Base-by-base conservation (phyloP, 2,888 invertebrate genomes). In the Oasisia sp. region DNA sequence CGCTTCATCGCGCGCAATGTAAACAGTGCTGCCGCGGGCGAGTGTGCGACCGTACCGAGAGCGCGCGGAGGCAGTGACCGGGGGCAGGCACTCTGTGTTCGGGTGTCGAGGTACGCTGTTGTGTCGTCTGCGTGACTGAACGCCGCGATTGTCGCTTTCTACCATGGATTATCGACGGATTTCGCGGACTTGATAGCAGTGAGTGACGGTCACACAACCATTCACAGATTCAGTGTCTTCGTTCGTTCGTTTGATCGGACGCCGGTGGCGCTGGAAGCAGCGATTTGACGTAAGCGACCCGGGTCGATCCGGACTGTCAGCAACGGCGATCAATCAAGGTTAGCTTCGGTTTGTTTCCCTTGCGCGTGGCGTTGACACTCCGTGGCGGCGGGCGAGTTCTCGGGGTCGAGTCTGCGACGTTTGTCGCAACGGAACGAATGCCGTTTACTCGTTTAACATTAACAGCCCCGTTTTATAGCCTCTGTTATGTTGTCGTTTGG, bases 271-370 rank as follows among this genome's bases (percentile, higher is more conserved):
- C 7, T 74, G 74, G 74, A 74, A 74, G 74, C 74, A 19, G 74
- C 74, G 74, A 74, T 74, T 74, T 74, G 74, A 74, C 74, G 74
- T 19, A 74, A 74, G 74, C 74, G 74, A 74, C 74, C 74, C 74
- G 74, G 74, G 74, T 74, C 74, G 74, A 74, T 74, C 74, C 74
- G 74, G 74, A 74, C 74, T 74, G 74, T 74, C 74, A 74, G 74
- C 74, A 27, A n/a, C 74, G 74, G 74, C n/a, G 74, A 74, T 74
- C 74, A 74, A 74, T 74, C 74, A 74, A 74, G 74, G 74, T 74
- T 74, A 74, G 74, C 74, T 74, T n/a, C 74, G 74, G 74, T 74
- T 74, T 74, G 74, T 74, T 74, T 74, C 74, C 74, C 74, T 74
- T 74, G 74, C 74, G 74, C 74, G 74, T 74, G 74, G 74, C 74